Percentiles rank a stretch among this genome's conserved stretches.
Conservation (phyloP, 92 coral and sea anemone genomes). For the Zoanthus sansibaricus region DNA sequence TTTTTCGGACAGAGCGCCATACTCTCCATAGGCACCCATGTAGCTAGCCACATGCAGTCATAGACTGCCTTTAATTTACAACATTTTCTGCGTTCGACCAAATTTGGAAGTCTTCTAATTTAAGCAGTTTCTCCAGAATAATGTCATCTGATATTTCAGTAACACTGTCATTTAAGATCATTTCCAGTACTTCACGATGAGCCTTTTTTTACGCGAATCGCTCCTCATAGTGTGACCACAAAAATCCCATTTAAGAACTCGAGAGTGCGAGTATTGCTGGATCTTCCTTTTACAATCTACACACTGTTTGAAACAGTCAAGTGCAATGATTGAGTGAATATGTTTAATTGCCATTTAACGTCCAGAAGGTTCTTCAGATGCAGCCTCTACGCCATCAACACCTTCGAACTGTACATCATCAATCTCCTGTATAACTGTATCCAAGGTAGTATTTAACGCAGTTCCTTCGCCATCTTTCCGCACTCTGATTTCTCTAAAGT, state of each 20-base stretch:
- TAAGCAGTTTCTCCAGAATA: conserved; percentile 7
- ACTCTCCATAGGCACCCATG: too few relatives aligned
- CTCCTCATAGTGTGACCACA: conserved; percentile 46
- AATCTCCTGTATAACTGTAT: conserved; percentile 5
- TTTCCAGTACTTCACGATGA: background rate
- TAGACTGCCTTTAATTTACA: too few relatives aligned
- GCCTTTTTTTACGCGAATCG: conserved; percentile 4
- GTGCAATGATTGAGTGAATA: background rate
- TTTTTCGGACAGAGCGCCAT: too few relatives aligned
- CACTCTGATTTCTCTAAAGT: conserved; percentile 42
- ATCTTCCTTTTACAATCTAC: conserved; percentile 35
- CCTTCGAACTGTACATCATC: conserved; percentile 20
- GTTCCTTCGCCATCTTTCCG: conserved; percentile 38
- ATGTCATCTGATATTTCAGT: conserved; percentile 8
- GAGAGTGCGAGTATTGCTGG: conserved; percentile 33
- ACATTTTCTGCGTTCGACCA: background rate
- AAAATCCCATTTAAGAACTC: conserved; percentile 40
- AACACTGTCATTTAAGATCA: background rate
- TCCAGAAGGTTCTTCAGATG: conserved; percentile 5
- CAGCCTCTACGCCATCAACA: conserved; percentile 18
- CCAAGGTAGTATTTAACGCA: background rate
- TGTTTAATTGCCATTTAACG: conserved; percentile 14
- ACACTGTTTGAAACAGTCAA: conserved; percentile 42
- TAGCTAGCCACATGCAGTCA: too few relatives aligned
- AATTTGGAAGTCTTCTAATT: background rate